Conservation (phyloP, 2,797 vertebrate species). For the Molothrus aeneus region DNA sequence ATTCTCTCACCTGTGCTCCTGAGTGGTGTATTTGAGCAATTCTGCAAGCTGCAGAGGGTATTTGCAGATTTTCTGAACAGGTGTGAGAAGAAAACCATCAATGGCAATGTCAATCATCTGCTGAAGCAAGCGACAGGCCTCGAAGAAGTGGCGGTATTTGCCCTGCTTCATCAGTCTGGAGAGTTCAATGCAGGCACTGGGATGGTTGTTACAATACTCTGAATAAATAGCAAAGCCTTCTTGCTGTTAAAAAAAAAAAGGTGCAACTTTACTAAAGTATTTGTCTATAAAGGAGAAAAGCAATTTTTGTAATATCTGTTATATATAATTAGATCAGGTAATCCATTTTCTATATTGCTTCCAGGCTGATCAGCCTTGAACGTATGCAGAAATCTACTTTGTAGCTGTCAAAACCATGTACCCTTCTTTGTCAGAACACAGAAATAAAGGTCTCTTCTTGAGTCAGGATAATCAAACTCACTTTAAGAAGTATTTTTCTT, state of each 20-base stretch:
- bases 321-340: neutral
- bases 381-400: neutral
- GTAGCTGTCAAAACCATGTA: neutral
- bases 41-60: conserved; percentile 97
- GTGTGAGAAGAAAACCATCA: conserved; percentile 94
- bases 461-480: neutral
- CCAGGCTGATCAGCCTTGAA: neutral
- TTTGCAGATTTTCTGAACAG: conserved; percentile 99
- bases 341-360: neutral
- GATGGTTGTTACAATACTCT: conserved; percentile 97
- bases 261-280: neutral
- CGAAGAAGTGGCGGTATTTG: conserved; percentile 95
- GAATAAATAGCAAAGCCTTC: conserved; percentile 97
- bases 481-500: neutral
- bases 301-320: neutral
- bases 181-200: conserved; percentile 88
- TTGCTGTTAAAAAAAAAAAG: conserved; percentile 75
- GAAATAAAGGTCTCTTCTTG: neutral
- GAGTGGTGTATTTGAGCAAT: conserved; percentile 95
- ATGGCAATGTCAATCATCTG: conserved; percentile 99
- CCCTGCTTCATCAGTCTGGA: conserved; percentile 91
- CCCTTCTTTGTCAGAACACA: neutral
- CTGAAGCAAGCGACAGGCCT: conserved; percentile 95
- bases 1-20: conserved; percentile 88
- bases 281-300: neutral